Evolutionary conservation across 2,113 vertebrate genomes (phyloP).

Genomic region (Xenopus laevis): DNA sequence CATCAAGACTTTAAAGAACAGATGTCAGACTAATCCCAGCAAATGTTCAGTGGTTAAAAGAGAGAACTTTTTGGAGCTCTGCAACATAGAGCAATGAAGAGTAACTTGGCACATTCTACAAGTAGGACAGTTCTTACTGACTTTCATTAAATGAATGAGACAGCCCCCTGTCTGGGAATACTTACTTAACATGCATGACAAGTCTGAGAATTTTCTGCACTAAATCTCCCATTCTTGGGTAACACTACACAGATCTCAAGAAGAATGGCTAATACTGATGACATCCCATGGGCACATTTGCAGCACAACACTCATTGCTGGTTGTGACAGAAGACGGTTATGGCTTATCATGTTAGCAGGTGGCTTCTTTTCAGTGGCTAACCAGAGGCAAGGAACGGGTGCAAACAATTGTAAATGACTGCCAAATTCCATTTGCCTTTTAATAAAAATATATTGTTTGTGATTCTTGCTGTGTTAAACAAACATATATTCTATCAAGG

Average conservation of each 20-base stretch:
- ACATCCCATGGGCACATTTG: background rate
- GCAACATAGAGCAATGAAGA: too few relatives aligned
- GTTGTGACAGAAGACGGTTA: background rate
- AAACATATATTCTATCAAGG: too few relatives aligned
- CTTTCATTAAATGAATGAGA: background rate
- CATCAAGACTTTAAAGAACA: background rate
- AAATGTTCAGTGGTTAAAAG: too few relatives aligned
- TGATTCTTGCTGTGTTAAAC: too few relatives aligned
- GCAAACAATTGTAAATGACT: too few relatives aligned
- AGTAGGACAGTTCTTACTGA: background rate
- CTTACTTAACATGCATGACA: constrained; percentile 1
- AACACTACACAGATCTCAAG: background rate
- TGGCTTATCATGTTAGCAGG: background rate
- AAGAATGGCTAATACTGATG: background rate
- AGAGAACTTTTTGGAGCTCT: too few relatives aligned
- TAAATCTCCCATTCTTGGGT: background rate
- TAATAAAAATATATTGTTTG: too few relatives aligned
- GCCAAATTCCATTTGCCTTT: too few relatives aligned
- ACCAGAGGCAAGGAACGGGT: background rate
- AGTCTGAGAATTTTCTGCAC: background rate
- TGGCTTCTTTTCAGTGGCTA: background rate
- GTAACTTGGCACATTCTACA: too few relatives aligned
- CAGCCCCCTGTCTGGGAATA: background rate
- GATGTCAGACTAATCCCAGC: background rate
- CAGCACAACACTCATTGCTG: background rate